A percentile compares a stretch with the other conserved stretches of the same genome.
Conservation (phyloP, 2,888 invertebrate genomes). For the Rhogogaster chlorosoma region DNA sequence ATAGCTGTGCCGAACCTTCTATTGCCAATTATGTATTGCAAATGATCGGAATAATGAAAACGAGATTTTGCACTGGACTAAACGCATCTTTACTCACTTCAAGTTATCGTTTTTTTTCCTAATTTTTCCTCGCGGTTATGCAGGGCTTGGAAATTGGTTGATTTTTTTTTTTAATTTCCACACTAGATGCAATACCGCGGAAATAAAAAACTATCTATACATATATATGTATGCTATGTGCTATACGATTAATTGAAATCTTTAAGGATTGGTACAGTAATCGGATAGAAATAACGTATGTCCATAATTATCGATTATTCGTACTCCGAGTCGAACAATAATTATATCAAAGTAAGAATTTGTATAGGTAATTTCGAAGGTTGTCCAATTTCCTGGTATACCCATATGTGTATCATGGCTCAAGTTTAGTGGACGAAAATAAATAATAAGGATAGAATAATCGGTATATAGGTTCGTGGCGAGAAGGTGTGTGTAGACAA, state of each 20-base stretch:
- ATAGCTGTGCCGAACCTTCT: too few species aligned
- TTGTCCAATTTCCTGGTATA: neutral
- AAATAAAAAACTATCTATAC: neutral
- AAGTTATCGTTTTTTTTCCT: neutral
- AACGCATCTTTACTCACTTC: neutral
- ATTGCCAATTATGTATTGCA: too few species aligned
- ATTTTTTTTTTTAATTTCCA: neutral
- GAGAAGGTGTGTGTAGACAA: neutral
- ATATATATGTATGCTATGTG: too few species aligned
- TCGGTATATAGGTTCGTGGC: neutral
- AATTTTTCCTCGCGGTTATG: neutral
- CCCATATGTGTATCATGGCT: neutral
- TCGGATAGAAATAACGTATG: neutral
- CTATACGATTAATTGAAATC: neutral
- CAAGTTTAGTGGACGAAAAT: neutral
- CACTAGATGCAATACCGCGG: neutral
- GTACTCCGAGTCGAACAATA: neutral
- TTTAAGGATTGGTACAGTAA: neutral
- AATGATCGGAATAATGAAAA: neutral
- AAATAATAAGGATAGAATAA: neutral
- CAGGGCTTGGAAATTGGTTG: too few species aligned
- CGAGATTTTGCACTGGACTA: neutral
- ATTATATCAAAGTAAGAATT: neutral
- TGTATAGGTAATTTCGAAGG: neutral
- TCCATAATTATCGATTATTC: neutral